Evolutionary conservation across 1,140 invertebrate genomes (phyloP).

Genomic region (Cephus cinctus): DNA sequence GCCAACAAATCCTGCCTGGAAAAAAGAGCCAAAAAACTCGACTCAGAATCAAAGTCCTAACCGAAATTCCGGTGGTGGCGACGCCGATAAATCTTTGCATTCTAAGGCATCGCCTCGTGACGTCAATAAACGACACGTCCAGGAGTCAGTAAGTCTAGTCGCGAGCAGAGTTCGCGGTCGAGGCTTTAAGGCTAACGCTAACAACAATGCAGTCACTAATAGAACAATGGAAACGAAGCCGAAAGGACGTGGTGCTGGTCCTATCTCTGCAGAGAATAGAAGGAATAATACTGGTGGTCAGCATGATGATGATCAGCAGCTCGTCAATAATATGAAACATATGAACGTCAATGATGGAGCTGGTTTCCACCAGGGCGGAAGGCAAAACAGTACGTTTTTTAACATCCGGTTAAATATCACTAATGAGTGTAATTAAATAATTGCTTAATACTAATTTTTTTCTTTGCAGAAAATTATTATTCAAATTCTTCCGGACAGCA

Average conservation of each 20-base stretch:
- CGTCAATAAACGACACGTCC: constrained; percentile 39
- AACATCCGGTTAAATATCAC: constrained; percentile 4
- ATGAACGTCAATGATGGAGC: constrained; percentile 50
- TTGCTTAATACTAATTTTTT: no score
- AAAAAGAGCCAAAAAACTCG: constrained; percentile 39
- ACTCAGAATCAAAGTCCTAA: constrained; percentile 37
- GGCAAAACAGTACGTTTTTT: constrained; percentile 42
- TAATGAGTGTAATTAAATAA: constrained; percentile 3
- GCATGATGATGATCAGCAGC: constrained; percentile 43
- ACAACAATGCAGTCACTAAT: constrained; percentile 46
- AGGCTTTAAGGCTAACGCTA: constrained; percentile 45
- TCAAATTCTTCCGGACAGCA: constrained; percentile 46
- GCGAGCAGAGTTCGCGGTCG: constrained; percentile 45
- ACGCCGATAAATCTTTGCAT: constrained; percentile 35
- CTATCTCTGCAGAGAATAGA: constrained; percentile 35
- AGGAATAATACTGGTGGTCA: constrained; percentile 35
- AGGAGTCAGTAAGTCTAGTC: constrained; percentile 38
- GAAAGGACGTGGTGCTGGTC: constrained; percentile 45
- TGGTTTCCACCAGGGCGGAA: constrained; percentile 41
- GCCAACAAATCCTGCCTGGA: constrained; percentile 43
- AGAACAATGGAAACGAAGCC: constrained; percentile 46
- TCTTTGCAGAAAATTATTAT: constrained; percentile 45
- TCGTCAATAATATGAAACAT: constrained; percentile 55
- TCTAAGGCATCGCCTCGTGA: constrained; percentile 36
- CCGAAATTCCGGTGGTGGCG: constrained; percentile 32